Evolutionary conservation across 2,113 vertebrate species (phyloP).

Genomic region (Numida meleagris): DNA sequence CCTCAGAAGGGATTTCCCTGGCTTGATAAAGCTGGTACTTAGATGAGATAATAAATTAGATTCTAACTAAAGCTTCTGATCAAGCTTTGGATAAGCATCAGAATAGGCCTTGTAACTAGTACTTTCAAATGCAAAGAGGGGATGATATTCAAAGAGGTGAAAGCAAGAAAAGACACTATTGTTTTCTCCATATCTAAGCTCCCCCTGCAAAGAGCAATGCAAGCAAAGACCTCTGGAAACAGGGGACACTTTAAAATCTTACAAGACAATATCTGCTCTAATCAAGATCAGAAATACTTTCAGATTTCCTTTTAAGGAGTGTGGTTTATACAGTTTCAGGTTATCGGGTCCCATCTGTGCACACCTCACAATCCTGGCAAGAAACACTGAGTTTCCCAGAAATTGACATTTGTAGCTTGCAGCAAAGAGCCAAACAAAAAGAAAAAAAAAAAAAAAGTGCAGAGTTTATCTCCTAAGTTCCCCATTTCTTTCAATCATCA

Average conservation of each 20-base stretch:
- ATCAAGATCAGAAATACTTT: not conserved
- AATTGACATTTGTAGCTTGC: not conserved
- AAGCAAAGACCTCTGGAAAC: not conserved
- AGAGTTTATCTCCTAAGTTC: not conserved
- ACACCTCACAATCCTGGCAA: not conserved
- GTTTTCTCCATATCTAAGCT: not conserved
- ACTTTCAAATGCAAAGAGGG: not conserved
- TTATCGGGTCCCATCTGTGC: not conserved
- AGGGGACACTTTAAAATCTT: not conserved
- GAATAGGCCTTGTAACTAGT: not conserved
- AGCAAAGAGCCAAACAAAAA: not conserved
- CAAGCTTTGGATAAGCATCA: not conserved
- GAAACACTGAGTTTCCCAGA: not conserved
- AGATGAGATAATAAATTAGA: not conserved
- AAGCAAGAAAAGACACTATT: not conserved
- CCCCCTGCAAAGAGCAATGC: not conserved
- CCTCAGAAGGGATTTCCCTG: not conserved
- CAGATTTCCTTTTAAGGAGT: not conserved
- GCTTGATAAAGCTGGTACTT: not conserved
- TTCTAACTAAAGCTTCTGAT: slow-evolving; percentile 1
- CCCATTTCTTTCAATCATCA: not conserved
- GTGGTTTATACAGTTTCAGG: not conserved
- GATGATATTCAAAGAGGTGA: not conserved
- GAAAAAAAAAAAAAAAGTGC: not conserved
- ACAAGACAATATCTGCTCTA: not conserved